phyloP scores from a whole-genome alignment of 2,888 invertebrate genomes.

The Lochmaea crataegi region DNA sequence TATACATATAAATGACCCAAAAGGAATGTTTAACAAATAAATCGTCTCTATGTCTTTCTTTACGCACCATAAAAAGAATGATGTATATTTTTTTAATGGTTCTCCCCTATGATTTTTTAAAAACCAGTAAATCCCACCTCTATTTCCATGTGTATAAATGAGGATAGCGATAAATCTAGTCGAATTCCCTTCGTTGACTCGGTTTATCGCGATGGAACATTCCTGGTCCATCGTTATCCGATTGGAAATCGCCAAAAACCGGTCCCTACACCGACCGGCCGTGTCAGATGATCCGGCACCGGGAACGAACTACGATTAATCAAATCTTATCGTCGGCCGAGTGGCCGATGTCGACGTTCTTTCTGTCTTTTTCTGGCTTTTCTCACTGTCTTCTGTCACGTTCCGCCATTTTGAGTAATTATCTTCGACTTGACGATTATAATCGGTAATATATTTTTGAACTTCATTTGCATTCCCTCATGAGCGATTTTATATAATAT shows the following conservation, averaged over 20 bases:
- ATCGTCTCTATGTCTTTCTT: too few species aligned
- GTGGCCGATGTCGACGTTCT: constrained; percentile 29
- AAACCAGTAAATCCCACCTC: constrained; percentile 35
- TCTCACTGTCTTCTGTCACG: constrained; percentile 36
- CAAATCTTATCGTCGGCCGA: constrained; percentile 60
- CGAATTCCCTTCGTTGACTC: constrained; percentile 51
- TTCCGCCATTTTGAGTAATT: constrained; percentile 29
- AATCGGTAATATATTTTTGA: constrained; percentile 8
- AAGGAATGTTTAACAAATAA: too few species aligned
- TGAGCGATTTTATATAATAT: not conserved
- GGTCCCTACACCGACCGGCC: constrained; percentile 51
- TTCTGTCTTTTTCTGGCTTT: constrained; percentile 29
- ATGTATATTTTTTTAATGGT: too few species aligned
- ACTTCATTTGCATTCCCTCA: constrained; percentile 5
- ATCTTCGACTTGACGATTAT: constrained; percentile 14
- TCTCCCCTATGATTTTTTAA: constrained; percentile 14
- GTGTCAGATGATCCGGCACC: constrained; percentile 60
- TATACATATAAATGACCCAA: too few species aligned
- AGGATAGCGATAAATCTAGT: constrained; percentile 54
- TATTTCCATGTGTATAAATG: constrained; percentile 44
- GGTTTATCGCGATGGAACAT: constrained; percentile 60
- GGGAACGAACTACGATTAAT: constrained; percentile 62
- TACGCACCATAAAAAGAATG: too few species aligned
- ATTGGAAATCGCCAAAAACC: constrained; percentile 62
- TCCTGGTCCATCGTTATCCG: constrained; percentile 58